phyloP scores from a whole-genome alignment of 2,888 invertebrate genomes.

The Drosophila mettleri region DNA sequence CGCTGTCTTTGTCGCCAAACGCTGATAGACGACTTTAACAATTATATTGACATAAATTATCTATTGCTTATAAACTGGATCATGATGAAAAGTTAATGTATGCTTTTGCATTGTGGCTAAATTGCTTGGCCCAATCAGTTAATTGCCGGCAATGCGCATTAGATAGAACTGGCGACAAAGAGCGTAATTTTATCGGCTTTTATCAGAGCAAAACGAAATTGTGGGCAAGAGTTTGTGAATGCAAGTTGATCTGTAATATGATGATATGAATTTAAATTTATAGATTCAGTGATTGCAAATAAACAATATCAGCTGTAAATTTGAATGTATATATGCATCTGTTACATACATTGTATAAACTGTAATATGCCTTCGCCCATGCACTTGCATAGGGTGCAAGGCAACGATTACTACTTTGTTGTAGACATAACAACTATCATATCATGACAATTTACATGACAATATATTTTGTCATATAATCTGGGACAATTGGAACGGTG shows the following conservation, averaged over 20 bases:
- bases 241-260: background rate
- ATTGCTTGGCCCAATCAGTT: conserved; percentile 45
- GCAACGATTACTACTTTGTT: background rate
- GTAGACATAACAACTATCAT: conserved; percentile 29
- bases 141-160: conserved; percentile 51
- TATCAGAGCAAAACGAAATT: conserved; percentile 5
- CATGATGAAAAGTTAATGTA: conserved; percentile 53
- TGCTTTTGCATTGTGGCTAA: conserved; percentile 41
- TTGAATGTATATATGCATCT: background rate
- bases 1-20: conserved; percentile 58
- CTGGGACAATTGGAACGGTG: conserved; percentile 44
- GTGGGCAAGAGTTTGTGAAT: background rate
- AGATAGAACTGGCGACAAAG: conserved; percentile 39
- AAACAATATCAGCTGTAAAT: background rate
- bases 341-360: background rate
- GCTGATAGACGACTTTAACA: conserved; percentile 63
- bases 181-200: conserved; percentile 33
- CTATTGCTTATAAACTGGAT: conserved; percentile 8
- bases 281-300: background rate
- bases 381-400: background rate
- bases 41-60: conserved; percentile 74
- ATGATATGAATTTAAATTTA: too few relatives aligned
- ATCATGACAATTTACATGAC: conserved; percentile 68
- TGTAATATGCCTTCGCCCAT: background rate
- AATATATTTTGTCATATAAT: conserved; percentile 76